phyloP scores from a whole-genome alignment of 1,140 invertebrate genomes.

The Rhagoletis zephyria region DNA sequence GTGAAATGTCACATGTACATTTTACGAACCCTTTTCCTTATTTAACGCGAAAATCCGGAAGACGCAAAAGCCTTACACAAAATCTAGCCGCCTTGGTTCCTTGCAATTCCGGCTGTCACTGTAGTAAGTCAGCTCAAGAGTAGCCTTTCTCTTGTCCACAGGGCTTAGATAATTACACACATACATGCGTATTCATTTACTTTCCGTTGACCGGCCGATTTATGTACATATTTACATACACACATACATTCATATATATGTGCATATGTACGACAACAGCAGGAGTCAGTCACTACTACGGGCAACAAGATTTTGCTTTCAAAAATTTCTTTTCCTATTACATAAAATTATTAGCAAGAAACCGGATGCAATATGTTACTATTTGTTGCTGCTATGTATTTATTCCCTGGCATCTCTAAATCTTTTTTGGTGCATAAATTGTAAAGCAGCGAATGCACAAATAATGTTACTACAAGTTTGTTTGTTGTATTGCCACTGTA shows the following conservation, averaged over 20 bases:
- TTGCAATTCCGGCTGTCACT: too few relatives aligned
- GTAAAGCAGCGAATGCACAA: not conserved
- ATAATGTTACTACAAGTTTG: too few relatives aligned
- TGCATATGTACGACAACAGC: not conserved
- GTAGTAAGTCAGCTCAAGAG: too few relatives aligned
- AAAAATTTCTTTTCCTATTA: slow-evolving; percentile 1
- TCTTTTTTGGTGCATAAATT: slow-evolving; percentile 8
- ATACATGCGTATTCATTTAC: too few relatives aligned
- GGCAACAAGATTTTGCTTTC: slow-evolving; percentile 44
- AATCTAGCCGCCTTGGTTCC: too few relatives aligned
- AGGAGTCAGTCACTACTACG: not conserved
- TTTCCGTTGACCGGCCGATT: not conserved
- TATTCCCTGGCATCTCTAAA: not conserved
- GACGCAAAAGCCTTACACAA: too few relatives aligned
- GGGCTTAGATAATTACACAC: too few relatives aligned
- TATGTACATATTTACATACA: not conserved
- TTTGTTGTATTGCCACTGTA: not conserved
- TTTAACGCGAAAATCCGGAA: too few relatives aligned
- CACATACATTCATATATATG: not conserved
- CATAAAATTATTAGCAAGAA: slow-evolving; percentile 22
- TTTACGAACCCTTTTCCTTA: too few relatives aligned
- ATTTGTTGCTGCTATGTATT: not conserved
- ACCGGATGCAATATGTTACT: not conserved
- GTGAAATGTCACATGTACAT: too few relatives aligned
- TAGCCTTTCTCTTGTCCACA: too few relatives aligned